Evolutionary conservation across 2,888 invertebrate genomes (phyloP).

Genomic region (Polia nebulosa): DNA sequence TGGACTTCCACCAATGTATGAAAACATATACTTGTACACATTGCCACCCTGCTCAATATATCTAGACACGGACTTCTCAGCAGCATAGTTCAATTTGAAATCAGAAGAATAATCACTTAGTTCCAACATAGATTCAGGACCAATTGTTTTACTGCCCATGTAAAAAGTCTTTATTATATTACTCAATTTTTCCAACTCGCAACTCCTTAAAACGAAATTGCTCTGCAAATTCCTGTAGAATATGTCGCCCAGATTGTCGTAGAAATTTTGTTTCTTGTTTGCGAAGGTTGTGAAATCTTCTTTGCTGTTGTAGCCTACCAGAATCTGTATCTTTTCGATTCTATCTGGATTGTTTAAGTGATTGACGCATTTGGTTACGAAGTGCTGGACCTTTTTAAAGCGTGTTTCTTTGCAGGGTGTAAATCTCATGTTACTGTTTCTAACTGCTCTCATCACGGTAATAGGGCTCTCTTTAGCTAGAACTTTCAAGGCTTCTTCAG

Average conservation of each 20-base stretch:
- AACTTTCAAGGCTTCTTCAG: slow-evolving; percentile 69
- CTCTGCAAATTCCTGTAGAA: slow-evolving; percentile 45
- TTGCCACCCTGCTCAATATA: slow-evolving; percentile 67
- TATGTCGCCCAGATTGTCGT: slow-evolving; percentile 39
- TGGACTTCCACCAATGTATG: slow-evolving; percentile 70
- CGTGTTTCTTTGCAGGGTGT: slow-evolving; percentile 73
- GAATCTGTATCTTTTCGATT: slow-evolving; percentile 65
- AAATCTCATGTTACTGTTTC: slow-evolving; percentile 62
- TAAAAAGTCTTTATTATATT: slow-evolving; percentile 67
- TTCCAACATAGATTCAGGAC: slow-evolving; percentile 67
- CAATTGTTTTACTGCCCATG: slow-evolving; percentile 67
- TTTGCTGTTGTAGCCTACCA: slow-evolving; percentile 76
- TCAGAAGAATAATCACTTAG: slow-evolving; percentile 73
- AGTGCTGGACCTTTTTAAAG: slow-evolving; percentile 66
- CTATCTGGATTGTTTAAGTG: slow-evolving; percentile 63
- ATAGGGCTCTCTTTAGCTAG: slow-evolving; percentile 70
- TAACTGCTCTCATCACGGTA: slow-evolving; percentile 69
- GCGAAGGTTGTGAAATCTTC: slow-evolving; percentile 69
- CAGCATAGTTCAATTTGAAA: slow-evolving; percentile 69
- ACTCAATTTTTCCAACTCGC: slow-evolving; percentile 59
- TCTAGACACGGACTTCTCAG: slow-evolving; percentile 70
- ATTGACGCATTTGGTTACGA: slow-evolving; percentile 65
- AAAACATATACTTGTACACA: slow-evolving; percentile 74
- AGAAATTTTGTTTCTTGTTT: slow-evolving; percentile 62
- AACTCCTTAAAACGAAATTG: slow-evolving; percentile 28